Base-by-base conservation (phyloP, 2,797 vertebrate genomes). In the Cephalopachus bancanus region DNA sequence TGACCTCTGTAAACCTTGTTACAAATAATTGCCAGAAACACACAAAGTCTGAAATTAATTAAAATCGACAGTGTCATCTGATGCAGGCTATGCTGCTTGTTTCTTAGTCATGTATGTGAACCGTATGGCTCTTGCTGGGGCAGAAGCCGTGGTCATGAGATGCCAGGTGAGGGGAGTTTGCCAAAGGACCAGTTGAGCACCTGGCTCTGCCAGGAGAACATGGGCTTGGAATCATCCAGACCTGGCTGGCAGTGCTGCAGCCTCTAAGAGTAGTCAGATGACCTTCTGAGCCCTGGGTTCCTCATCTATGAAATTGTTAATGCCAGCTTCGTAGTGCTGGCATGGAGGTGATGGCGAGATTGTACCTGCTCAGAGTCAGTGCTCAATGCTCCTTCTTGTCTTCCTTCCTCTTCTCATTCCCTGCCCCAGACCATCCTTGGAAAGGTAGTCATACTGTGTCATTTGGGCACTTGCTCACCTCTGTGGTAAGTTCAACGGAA, bases 31-130 rank as follows among this genome's bases (percentile, higher is more conserved):
- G 85, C 97, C 97, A 95, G 93, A 95, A 96, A 96, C 97, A 88
- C 96, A 96, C 93, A 80, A 94, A 98, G 95, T 93, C 96, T 97
- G 97, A 98, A 96, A 78, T 97, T 95, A 98, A 97, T 98, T 93
- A 97, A 97, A 98, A 93, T 95, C 30, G 7, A 71, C 97, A 62
- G 37, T 93, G 60, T 49, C 67, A 3, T 74, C 85, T 65, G 74
- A 72, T 17, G 49, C 24, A 1, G 49, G 24, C 2, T 24, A 83
- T 33, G 92, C 93, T 90, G 89, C 93, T 92, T 78, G 49, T 20
- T 81, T 89, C 95, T 95, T 83, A 88, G 91, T 94, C 91, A 5
- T 0, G 55, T 24, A 1, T 49, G 62, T 55, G 91, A 65, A 49
- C 28, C 5, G 0, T 0, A 37, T 20, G n/a, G 72, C 1, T 2